Evolutionary conservation across 92 coral and sea anemone species (phyloP).

Genomic region (Desmophyllum pertusum): DNA sequence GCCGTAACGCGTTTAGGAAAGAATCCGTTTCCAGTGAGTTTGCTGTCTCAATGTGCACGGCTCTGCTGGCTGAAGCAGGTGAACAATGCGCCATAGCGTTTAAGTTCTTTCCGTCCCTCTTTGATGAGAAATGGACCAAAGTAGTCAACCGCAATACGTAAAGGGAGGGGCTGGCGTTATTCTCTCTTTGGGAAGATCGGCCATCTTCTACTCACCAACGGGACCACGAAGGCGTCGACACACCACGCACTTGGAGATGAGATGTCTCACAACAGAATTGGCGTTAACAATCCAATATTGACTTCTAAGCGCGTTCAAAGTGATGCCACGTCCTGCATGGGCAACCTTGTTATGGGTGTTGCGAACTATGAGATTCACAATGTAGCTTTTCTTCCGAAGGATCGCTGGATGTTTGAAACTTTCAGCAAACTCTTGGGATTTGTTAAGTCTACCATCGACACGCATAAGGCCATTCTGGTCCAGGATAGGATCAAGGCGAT

Average conservation of each 20-base stretch:
- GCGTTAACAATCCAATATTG: constrained; percentile 41
- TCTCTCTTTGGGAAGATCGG: neutral
- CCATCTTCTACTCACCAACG: neutral
- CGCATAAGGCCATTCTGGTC: constrained; percentile 19
- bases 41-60: constrained; percentile 14
- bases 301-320: neutral
- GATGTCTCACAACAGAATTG: constrained; percentile 31
- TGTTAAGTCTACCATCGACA: constrained; percentile 12
- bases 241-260: constrained; percentile 29
- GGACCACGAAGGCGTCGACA: constrained; percentile 11
- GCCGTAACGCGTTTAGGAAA: neutral
- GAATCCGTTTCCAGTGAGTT: constrained; percentile 14
- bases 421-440: constrained; percentile 10
- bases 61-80: constrained; percentile 3
- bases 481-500: constrained; percentile 10
- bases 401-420: neutral
- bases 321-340: constrained; percentile 30
- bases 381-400: neutral
- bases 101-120: neutral
- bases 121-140: constrained; percentile 1
- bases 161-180: constrained; percentile 6
- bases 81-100: constrained; percentile 1
- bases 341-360: constrained; percentile 35
- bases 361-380: constrained; percentile 28
- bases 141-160: neutral